Evolutionary conservation across 2,797 vertebrate genomes (phyloP).

Genomic region (Urocyon cinereoargenteus): DNA sequence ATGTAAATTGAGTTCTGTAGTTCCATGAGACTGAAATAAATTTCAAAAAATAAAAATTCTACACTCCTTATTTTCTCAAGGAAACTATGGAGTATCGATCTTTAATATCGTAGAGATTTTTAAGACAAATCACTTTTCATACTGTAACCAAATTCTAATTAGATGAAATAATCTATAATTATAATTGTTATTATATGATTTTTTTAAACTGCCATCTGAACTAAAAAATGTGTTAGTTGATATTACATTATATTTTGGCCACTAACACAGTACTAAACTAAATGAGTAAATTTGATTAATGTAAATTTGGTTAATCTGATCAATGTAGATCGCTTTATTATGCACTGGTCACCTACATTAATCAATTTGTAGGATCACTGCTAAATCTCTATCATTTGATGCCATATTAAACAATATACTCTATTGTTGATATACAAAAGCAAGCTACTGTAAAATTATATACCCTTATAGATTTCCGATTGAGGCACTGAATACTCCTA

Average conservation of each 20-base stretch:
- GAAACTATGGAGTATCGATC: not conserved
- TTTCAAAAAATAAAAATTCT: constrained; percentile 32
- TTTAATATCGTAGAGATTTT: not conserved
- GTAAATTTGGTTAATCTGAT: constrained; percentile 12
- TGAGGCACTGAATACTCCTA: not conserved
- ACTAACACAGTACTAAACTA: not conserved
- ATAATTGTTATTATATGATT: not conserved
- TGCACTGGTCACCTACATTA: not conserved
- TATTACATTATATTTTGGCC: constrained; percentile 54
- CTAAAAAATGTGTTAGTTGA: constrained; percentile 43
- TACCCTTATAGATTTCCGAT: not conserved
- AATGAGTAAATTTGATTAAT: not conserved
- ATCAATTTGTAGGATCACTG: constrained; percentile 1
- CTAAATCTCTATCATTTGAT: not conserved
- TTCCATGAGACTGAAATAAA: constrained; percentile 17
- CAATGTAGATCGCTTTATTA: not conserved
- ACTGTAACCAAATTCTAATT: constrained; percentile 53
- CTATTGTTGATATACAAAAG: constrained; percentile 1
- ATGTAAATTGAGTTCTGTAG: not conserved
- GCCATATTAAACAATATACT: not conserved
- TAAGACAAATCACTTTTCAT: constrained; percentile 47
- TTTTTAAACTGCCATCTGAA: not conserved
- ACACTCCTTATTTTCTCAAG: constrained; percentile 20
- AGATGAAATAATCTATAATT: constrained; percentile 24
- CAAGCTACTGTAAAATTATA: not conserved